Evolutionary conservation across 1,140 invertebrate genomes (phyloP), one percentile per base, ranked within the genome.

Genomic region (Cotesia glomerata): DNA sequence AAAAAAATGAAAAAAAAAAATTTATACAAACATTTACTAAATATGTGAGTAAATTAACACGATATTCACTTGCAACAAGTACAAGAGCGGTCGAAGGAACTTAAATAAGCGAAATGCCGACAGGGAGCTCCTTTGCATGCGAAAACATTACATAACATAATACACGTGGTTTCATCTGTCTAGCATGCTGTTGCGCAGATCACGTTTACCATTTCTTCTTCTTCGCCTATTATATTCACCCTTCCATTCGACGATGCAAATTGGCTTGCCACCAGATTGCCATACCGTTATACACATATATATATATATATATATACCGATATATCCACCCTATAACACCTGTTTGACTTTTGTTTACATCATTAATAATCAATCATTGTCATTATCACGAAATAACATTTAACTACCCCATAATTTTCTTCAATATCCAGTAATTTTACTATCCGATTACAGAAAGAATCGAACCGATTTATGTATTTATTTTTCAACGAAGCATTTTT

Each of bases 131-230:
- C 82, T 85, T 85, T 84, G 82, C 81, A 85, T 84, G 81, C 74
- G 80, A 85, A 84, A 77, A 80, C 79, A 82, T 77, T 77, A 80
- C 14, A 18, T 54, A 54, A 18, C 14, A 45, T 45, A 45, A 45
- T 45, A 45, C 39, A 45, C 39, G 39, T 45, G 39, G 79, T 79
- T 79, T 83, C 77, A 81, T 82, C 79, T 72, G 64, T 39, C 62
- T 76, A 78, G 77, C 76, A 79, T 76, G 76, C 78, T 79, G 74
- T 80, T 84, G 83, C 83, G 82, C 82, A 85, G 82, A 83, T 84
- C 78, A 51, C 68, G 73, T 73, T 72, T 71, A 69, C 67, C 59
- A 56, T 72, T 70, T 81, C 74, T 72, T 75, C 71, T 78, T 74
- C 61, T 78, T 75, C 74, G 34, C 49, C 61, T 69, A 16, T 7